phyloP scores from a whole-genome alignment of 1,140 invertebrate species.

The Orchestia grillus region DNA sequence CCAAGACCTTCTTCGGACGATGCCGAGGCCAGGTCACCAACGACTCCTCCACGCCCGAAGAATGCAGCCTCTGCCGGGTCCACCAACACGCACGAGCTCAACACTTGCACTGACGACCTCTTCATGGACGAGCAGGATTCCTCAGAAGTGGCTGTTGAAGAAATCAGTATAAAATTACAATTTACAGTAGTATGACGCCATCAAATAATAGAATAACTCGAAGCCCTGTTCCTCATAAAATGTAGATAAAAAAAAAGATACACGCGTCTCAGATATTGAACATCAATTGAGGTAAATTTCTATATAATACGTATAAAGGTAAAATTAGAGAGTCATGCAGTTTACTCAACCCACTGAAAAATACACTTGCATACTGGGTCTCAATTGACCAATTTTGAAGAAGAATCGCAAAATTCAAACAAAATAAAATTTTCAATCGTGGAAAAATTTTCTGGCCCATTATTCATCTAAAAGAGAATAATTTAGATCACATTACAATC shows the following conservation, averaged over 20 bases:
- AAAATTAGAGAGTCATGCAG: background rate
- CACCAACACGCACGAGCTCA: background rate
- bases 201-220: background rate
- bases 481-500: too few species aligned
- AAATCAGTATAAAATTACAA: background rate
- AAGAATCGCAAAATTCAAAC: background rate
- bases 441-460: too few species aligned
- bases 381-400: background rate
- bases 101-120: background rate
- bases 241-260: background rate
- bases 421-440: background rate
- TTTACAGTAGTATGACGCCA: background rate
- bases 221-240: background rate
- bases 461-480: too few species aligned
- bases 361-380: background rate
- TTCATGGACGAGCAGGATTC: background rate
- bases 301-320: background rate
- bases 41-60: background rate
- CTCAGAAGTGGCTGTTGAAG: background rate
- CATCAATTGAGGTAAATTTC: background rate
- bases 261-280: too few species aligned
- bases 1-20: background rate
- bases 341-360: background rate
- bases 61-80: conserved; percentile 22
- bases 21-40: background rate